Conservation (phyloP, 53 echinoderm and acorn worm species). For the Actinopyga echinites region DNA sequence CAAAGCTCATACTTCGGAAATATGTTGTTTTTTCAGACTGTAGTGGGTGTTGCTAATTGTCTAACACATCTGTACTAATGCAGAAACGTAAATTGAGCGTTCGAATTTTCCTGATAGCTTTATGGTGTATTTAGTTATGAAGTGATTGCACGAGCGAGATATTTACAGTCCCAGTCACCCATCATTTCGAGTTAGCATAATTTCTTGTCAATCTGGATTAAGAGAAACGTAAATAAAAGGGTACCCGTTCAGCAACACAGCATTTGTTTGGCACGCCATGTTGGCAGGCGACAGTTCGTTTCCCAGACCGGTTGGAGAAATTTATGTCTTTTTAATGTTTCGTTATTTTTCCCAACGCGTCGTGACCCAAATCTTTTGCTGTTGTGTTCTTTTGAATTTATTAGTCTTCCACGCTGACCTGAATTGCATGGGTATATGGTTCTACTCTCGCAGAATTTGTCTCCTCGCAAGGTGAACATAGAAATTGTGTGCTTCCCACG, state of each 20-base stretch:
- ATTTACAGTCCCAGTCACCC: constrained; percentile 14
- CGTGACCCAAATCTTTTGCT: constrained; percentile 23
- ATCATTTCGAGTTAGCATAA: background rate
- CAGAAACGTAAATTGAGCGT: constrained; percentile 14
- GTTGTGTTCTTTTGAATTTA: constrained; percentile 8
- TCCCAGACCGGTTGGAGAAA: background rate
- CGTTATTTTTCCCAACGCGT: constrained; percentile 23
- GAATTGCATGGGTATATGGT: constrained; percentile 15
- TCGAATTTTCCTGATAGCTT: constrained; percentile 7
- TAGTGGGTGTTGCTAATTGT: constrained; percentile 20
- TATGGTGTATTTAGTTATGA: background rate
- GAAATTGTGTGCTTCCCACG: background rate
- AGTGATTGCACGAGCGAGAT: constrained; percentile 3
- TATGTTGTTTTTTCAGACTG: too few species aligned
- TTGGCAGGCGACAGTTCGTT: background rate
- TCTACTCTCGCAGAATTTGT: constrained; percentile 17
- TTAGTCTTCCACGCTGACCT: constrained; percentile 4
- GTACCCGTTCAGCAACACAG: constrained; percentile 6
- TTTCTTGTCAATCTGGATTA: constrained; percentile 9
- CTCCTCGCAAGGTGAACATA: background rate
- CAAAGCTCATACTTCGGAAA: too few species aligned
- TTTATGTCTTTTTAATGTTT: constrained; percentile 41
- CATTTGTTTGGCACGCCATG: constrained; percentile 37
- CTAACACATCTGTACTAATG: constrained; percentile 5
- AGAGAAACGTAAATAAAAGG: constrained; percentile 1